phyloP scores from a whole-genome alignment of 30 jellyfish, hydroid and myxozoan species.

The Haliclystus octoradiatus region DNA sequence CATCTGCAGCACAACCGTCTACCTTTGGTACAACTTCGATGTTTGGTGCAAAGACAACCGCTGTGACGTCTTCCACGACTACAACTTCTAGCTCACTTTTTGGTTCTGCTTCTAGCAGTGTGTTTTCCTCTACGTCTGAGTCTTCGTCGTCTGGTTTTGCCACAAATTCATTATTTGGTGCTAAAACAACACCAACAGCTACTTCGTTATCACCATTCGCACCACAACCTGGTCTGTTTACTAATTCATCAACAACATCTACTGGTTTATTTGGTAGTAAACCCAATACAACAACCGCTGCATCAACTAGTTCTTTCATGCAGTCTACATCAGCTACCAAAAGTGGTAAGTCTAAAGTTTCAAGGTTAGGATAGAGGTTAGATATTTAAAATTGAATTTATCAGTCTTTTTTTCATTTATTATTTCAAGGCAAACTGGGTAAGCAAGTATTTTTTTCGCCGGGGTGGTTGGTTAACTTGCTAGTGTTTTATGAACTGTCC shows the following conservation, averaged over 20 bases:
- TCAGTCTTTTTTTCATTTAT: too few relatives aligned
- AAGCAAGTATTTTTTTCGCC: too few relatives aligned
- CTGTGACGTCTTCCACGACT: conserved; percentile 30
- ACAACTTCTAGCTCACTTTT: conserved; percentile 18
- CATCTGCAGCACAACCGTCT: conserved; percentile 1
- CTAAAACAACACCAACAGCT: conserved; percentile 7
- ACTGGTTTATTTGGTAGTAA: conserved; percentile 45
- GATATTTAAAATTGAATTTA: too few relatives aligned
- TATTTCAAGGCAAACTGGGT: too few relatives aligned
- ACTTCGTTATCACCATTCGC: conserved; percentile 1
- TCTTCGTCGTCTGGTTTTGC: neutral
- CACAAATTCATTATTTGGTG: conserved; percentile 29
- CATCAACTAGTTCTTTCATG: neutral
- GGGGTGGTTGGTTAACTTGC: too few relatives aligned
- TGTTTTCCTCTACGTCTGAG: conserved; percentile 13
- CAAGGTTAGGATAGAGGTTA: neutral
- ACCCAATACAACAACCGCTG: conserved; percentile 6
- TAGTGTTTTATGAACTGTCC: too few relatives aligned
- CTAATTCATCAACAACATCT: conserved; percentile 7
- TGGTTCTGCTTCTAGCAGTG: conserved; percentile 16
- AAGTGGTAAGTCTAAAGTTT: conserved; percentile 17
- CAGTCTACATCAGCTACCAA: conserved; percentile 9
- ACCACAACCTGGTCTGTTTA: conserved; percentile 12
- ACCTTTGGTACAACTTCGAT: neutral
- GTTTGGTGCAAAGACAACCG: neutral